Evolutionary conservation across 2,888 invertebrate species (phyloP).

Genomic region (Aporophyla nigra): DNA sequence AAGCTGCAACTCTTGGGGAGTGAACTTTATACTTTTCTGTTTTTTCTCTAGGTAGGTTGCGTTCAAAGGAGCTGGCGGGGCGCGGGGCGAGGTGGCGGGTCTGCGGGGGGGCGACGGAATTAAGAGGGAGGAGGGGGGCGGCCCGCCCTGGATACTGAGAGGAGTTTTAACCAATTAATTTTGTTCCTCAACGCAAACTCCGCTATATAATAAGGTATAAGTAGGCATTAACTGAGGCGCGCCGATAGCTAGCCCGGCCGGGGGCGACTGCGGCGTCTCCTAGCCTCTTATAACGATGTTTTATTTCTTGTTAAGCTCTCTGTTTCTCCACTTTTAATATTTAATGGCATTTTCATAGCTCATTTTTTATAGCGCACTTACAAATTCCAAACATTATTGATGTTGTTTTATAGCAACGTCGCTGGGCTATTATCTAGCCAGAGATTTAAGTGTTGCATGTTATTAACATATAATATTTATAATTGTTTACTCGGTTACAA

Average conservation of each 20-base stretch:
- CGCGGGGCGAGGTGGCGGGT: slow-evolving; percentile 75
- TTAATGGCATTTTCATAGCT: slow-evolving; percentile 90
- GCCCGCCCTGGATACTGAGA: slow-evolving; percentile 91
- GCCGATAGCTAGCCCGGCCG: slow-evolving; percentile 89
- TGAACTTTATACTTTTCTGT: slow-evolving; percentile 90
- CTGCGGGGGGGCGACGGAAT: slow-evolving; percentile 82
- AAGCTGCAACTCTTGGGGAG: slow-evolving; percentile 85
- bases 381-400: slow-evolving; percentile 88
- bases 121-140: slow-evolving; percentile 86
- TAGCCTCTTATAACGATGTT: slow-evolving; percentile 90
- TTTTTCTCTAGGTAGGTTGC: slow-evolving; percentile 91
- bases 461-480: slow-evolving; percentile 60
- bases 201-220: slow-evolving; percentile 91
- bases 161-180: slow-evolving; percentile 92
- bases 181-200: slow-evolving; percentile 92
- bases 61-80: slow-evolving; percentile 90
- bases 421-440: slow-evolving; percentile 61
- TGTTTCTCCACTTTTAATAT: slow-evolving; percentile 91
- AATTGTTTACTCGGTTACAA: slow-evolving; percentile 25
- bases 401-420: slow-evolving; percentile 77
- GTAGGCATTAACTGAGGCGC: slow-evolving; percentile 91
- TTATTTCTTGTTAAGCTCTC: slow-evolving; percentile 91
- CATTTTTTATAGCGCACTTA: slow-evolving; percentile 90
- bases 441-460: slow-evolving; percentile 68
- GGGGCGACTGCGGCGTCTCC: slow-evolving; percentile 84